Percentiles rank a stretch among this genome's conserved stretches.
These are phyloP conservation scores for Pelvicachromis taeniatus DNA, from an alignment of 2,113 vertebrate genomes.

Conservation along the genomic window DNA sequence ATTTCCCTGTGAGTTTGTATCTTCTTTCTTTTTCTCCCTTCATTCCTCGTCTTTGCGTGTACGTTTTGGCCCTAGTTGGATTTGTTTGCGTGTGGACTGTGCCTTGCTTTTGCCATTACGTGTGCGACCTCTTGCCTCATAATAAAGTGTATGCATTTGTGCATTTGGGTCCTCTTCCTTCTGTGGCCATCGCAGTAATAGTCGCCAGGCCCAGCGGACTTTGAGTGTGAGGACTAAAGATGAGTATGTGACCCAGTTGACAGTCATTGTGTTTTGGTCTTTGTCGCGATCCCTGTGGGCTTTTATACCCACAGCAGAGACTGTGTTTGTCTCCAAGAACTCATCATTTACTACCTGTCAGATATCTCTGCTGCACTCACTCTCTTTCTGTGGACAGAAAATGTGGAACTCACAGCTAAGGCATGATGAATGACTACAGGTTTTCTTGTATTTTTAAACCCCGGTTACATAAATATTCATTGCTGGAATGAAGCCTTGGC, in stretches of 20 bases:
- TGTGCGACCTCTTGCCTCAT: neutral
- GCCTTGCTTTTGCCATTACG: neutral
- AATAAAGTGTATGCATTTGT: neutral
- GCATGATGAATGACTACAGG: neutral
- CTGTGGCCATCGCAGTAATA: neutral
- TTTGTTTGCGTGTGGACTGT: neutral
- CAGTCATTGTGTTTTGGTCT: neutral
- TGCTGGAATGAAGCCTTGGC: neutral
- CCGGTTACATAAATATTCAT: neutral
- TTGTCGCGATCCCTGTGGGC: neutral
- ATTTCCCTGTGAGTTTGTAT: neutral
- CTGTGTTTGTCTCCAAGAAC: neutral
- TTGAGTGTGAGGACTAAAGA: neutral
- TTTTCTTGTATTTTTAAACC: neutral
- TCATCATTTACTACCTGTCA: neutral
- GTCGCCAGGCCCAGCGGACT: accelerated
- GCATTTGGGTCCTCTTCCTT: neutral
- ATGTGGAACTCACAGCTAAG: neutral
- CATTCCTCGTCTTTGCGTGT: neutral
- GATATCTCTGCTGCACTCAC: neutral
- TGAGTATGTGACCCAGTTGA: neutral
- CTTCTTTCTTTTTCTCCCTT: neutral
- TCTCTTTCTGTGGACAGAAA: neutral
- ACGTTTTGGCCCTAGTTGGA: neutral
- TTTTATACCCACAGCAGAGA: neutral